These are phyloP conservation scores for Alosa alosa DNA, from an alignment of 2,113 vertebrate genomes.

Conservation along the genomic window DNA sequence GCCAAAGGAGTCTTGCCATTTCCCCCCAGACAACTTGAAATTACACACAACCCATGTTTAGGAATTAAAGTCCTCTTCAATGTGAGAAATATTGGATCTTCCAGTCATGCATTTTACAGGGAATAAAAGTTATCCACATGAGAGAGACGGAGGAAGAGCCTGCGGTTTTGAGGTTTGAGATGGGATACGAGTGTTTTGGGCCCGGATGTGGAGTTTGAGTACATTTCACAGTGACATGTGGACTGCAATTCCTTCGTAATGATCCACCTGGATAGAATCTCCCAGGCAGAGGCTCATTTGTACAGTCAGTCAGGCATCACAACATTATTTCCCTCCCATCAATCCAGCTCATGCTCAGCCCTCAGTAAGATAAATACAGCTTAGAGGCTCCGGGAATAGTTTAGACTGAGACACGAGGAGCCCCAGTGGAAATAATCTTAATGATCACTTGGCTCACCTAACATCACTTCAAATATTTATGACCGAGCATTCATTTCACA, in stretches of 20 bases:
- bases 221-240: slow-evolving; percentile 13
- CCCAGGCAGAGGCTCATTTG: background rate
- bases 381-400: background rate
- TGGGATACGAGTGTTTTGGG: background rate
- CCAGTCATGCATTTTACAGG: background rate
- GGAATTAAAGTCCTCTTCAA: background rate
- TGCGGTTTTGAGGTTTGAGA: background rate
- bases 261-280: background rate
- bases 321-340: slow-evolving; percentile 10
- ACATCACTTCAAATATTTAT: slow-evolving; percentile 19
- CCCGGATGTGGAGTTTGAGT: background rate
- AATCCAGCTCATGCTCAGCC: background rate
- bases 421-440: slow-evolving; percentile 6
- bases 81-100: background rate
- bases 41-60: background rate
- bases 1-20: background rate
- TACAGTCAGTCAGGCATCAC: slow-evolving; percentile 8
- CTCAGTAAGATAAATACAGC: slow-evolving; percentile 7
- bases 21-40: background rate
- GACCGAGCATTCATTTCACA: slow-evolving; percentile 7
- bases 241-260: background rate
- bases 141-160: background rate
- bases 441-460: slow-evolving; percentile 8
- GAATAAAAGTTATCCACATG: background rate
- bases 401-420: background rate